Base-by-base conservation (phyloP, 2,113 vertebrate genomes). In the Anhinga anhinga region DNA sequence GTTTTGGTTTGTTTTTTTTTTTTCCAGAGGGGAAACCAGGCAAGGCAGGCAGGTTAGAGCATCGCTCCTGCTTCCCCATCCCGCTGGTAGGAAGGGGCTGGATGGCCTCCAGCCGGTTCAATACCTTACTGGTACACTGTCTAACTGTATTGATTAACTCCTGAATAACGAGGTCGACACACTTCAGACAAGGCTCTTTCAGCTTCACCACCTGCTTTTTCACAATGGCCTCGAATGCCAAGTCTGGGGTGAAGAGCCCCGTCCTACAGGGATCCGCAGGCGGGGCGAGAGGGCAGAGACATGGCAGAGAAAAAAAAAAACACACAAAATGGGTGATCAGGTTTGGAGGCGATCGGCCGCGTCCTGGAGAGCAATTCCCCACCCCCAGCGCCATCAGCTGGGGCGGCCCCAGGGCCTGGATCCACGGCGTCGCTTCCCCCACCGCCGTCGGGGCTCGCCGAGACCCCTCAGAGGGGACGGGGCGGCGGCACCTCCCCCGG, bases 181-280 rank as follows among this genome's bases (percentile, higher is more conserved):
- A 99, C 93, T 99, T 99, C 97, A 99, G 98, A 97, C 99, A 99
- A 47, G 99, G 99, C 95, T 99, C 99, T 98, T 99, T 99, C 98
- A 99, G 99, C 99, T 99, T 99, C 98, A 99, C 98, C 98, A 99
- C 98, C 98, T 99, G 99, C 98, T 99, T 99, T 98, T 99, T 99
- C 96, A 99, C 99, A 66, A 99, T 99, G 97, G 99, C 99, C 98
- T 99, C 99, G 95, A 99, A 99, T 13, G 99, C 99, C 98, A 99
- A 94, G 98, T 99, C 99, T 9, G 99, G 99, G 74, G 99, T 99
- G 98, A 99, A 99, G 83, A 99, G 99, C 97, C 99, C 99, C 34
- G 99, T 99, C 99, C 99, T 99, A 98, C 95, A 94, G 94, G 96
- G 88, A 83, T 82, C 94, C 94, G 22, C 50, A 93, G 90, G 74